Conservation (phyloP, 1,140 invertebrate genomes). For the Leptinotarsa undecemlineata region DNA sequence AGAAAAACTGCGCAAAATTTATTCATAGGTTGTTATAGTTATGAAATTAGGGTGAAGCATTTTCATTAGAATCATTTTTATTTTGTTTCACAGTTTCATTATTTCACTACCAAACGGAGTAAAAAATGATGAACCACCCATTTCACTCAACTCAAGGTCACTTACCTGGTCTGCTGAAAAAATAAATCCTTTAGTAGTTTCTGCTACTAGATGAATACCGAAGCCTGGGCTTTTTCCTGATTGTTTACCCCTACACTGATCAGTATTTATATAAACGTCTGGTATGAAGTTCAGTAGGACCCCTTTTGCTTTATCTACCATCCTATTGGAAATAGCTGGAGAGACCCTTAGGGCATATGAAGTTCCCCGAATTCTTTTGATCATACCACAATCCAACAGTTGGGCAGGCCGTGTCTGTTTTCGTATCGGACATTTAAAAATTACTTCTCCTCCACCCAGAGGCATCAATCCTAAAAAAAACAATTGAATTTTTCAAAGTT, state of each 20-base stretch:
- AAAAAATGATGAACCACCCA: too few relatives aligned
- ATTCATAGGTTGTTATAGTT: too few relatives aligned
- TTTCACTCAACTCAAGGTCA: too few relatives aligned
- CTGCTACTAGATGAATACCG: conserved; percentile 88
- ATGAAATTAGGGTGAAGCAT: too few relatives aligned
- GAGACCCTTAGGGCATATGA: conserved; percentile 89
- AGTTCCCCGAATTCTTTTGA: conserved; percentile 90
- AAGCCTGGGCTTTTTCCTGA: conserved; percentile 89
- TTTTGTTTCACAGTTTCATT: too few relatives aligned
- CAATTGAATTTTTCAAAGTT: not conserved
- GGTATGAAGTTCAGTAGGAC: conserved; percentile 89
- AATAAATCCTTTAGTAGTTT: conserved; percentile 87
- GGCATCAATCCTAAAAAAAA: conserved; percentile 65
- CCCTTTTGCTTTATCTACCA: conserved; percentile 91
- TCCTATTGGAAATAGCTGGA: conserved; percentile 86
- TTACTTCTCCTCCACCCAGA: conserved; percentile 87
- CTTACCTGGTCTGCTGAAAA: conserved; percentile 69
- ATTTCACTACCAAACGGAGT: too few relatives aligned
- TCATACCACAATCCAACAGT: conserved; percentile 81
- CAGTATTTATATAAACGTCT: conserved; percentile 94
- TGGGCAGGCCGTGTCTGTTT: conserved; percentile 64
- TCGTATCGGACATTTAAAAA: conserved; percentile 83
- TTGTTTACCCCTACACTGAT: conserved; percentile 82
- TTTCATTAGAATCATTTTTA: too few relatives aligned
- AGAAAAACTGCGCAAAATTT: too few relatives aligned